Conservation (phyloP, 2,113 vertebrate species). For the Lagopus muta region DNA sequence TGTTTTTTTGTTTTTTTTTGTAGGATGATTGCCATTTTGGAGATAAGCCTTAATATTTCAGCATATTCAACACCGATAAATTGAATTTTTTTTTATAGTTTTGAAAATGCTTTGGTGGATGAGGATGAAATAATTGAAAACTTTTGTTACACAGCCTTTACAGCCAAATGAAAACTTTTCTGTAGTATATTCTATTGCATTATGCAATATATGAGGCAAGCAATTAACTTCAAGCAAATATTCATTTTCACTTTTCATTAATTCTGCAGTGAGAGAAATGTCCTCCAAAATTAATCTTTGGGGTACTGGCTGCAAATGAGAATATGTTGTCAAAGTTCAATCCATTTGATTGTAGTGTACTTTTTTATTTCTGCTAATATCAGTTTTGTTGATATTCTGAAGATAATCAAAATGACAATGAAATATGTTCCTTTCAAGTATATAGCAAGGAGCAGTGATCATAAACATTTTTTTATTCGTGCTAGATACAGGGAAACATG, state of each 20-base stretch:
- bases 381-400: not conserved
- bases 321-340: slow-evolving; percentile 29
- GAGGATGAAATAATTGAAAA: slow-evolving; percentile 24
- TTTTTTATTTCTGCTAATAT: slow-evolving; percentile 34
- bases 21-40: not conserved
- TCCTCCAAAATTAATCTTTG: slow-evolving; percentile 44
- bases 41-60: not conserved
- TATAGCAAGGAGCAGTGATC: not conserved
- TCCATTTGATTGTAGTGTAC: not conserved
- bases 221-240: slow-evolving; percentile 67
- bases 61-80: not conserved
- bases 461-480: not conserved
- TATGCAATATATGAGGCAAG: slow-evolving; percentile 42
- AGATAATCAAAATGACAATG: not conserved
- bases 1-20: no score
- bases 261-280: slow-evolving; percentile 4
- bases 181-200: not conserved
- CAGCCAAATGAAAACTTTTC: not conserved
- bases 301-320: not conserved
- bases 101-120: not conserved
- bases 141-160: not conserved
- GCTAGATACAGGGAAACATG: not conserved
- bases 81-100: not conserved
- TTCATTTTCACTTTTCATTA: slow-evolving; percentile 62
- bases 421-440: not conserved